phyloP scores from a whole-genome alignment of 2,888 invertebrate species.

The Tachina fera region DNA sequence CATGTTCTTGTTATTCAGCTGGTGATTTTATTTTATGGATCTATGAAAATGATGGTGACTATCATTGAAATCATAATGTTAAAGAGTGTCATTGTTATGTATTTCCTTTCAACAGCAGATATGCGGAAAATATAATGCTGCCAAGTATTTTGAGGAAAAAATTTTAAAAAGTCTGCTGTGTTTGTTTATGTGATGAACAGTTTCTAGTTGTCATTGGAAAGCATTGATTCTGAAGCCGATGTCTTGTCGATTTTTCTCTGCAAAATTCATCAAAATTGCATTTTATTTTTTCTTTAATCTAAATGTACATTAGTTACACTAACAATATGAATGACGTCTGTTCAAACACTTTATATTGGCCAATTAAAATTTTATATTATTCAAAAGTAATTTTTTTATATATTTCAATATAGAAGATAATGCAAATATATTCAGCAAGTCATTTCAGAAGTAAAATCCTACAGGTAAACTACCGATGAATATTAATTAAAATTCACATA shows the following conservation, averaged over 20 bases:
- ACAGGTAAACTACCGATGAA: no score
- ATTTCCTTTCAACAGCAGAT: constrained; percentile 31
- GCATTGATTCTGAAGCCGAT: constrained; percentile 41
- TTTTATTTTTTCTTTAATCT: constrained; percentile 28
- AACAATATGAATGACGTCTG: not conserved
- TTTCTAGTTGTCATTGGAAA: constrained; percentile 37
- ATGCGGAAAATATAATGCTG: constrained; percentile 44
- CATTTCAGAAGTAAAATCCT: no score
- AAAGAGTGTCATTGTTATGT: constrained; percentile 1
- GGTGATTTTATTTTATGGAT: constrained; percentile 29
- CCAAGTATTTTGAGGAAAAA: constrained; percentile 3
- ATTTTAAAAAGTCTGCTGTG: constrained; percentile 15
- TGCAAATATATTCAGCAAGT: no score
- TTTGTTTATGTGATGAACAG: constrained; percentile 1
- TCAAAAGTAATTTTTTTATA: no score
- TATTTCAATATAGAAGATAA: no score
- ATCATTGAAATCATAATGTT: constrained; percentile 2
- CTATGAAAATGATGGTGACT: constrained; percentile 13
- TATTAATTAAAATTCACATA: no score
- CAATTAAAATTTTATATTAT: no score
- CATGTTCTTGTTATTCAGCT: constrained; percentile 30
- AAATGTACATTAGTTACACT: constrained; percentile 23
- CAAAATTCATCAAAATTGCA: constrained; percentile 52
- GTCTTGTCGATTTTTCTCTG: constrained; percentile 34
- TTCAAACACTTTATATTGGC: no score